Conservation (phyloP, 2,888 invertebrate genomes). For the Mactromeris polynyma region DNA sequence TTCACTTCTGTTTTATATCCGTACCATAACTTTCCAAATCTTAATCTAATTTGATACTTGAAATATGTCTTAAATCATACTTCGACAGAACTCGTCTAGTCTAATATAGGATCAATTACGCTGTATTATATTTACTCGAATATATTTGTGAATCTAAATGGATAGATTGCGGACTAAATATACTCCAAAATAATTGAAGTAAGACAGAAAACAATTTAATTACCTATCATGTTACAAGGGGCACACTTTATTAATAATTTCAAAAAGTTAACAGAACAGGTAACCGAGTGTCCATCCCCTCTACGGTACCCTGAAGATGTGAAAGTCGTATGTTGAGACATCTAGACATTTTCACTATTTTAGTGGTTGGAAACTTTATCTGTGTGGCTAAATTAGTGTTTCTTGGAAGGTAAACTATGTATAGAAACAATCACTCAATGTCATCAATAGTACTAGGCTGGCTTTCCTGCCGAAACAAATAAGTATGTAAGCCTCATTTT, state of each 20-base stretch:
- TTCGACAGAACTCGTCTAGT: no score
- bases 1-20: no score
- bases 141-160: no score
- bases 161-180: no score
- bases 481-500: no score
- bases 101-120: no score
- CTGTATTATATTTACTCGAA: no score
- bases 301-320: neutral
- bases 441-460: neutral
- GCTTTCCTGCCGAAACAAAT: neutral
- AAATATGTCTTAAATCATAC: no score
- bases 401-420: neutral
- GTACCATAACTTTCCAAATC: no score
- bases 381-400: neutral
- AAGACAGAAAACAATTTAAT: neutral
- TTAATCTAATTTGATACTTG: no score
- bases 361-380: neutral
- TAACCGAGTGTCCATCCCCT: neutral
- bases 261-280: no score
- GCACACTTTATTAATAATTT: neutral
- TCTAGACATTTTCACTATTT: neutral
- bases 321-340: neutral
- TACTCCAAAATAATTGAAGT: neutral
- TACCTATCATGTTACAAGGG: neutral
- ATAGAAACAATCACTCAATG: neutral